Evolutionary conservation across 2,888 invertebrate genomes (phyloP), one percentile per base, ranked within the genome.

Genomic region (Tillus elongatus): DNA sequence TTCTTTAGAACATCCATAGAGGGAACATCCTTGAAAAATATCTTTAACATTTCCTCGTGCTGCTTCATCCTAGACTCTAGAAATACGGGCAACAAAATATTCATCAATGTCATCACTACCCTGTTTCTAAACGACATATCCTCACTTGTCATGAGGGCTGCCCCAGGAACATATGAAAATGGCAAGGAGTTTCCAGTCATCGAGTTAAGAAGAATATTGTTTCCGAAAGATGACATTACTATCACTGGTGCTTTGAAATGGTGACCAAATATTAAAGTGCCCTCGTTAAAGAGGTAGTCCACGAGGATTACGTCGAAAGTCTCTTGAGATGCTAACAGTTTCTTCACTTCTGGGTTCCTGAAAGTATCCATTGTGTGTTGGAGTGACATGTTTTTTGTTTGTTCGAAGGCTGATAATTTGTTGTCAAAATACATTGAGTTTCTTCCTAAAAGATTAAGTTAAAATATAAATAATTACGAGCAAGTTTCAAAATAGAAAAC

Each of bases 71-170:
- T 30, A 24, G 10, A 8, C 6, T 8, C n/a, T 29, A 9, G 11
- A 2, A 13, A 30, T n/a, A 42, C 4, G 2, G 31, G 28, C 2
- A 14, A 19, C 2, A 43, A 16, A 28, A 10, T 33, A 24, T 37
- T 38, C 3, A 15, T 2, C 12, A 32, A 13, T 1, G 55, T 50
- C 44, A 64, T 65, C 11, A 44, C 28, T 3, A 54, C 33, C 27
- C 65, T 47, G 39, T 64, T 46, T 14, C 45, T 37, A 34, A 63
- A 62, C 3, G 41, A 53, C 60, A 65, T 63, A 26, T 53, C 44
- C 31, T 59, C 57, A 2, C 49, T 47, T 19, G 46, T 56, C 1
- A 38, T 35, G 9, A 49, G 34, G 15, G 57, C 49, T 30, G 46
- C 37, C 35, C 52, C 50, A 8, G 62, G 61, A 10, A 63, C 55